phyloP scores from a whole-genome alignment of 2,888 invertebrate genomes.

The Erebia ligea region DNA sequence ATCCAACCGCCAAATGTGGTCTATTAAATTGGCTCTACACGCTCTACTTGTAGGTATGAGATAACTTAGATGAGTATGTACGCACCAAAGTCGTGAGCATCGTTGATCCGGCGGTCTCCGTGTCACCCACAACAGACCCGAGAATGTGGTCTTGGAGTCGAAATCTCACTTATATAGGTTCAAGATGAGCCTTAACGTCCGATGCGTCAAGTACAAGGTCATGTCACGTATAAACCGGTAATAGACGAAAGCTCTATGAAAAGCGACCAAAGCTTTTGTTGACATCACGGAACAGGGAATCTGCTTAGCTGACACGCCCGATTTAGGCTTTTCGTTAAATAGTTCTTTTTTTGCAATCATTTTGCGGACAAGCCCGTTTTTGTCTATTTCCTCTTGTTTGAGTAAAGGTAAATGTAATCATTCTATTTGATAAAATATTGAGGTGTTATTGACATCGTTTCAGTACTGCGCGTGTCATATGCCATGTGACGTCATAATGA shows the following conservation, averaged over 20 bases:
- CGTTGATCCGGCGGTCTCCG: constrained; percentile 50
- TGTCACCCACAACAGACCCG: constrained; percentile 52
- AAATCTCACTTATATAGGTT: constrained; percentile 64
- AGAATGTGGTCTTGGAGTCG: constrained; percentile 60
- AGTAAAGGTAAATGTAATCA: too few relatives aligned
- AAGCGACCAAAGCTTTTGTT: constrained; percentile 40
- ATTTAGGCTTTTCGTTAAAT: neutral
- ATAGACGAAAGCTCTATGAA: constrained; percentile 44
- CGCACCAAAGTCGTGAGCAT: constrained; percentile 70
- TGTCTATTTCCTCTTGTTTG: too few relatives aligned
- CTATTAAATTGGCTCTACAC: neutral
- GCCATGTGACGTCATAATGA: too few relatives aligned
- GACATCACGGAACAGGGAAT: neutral
- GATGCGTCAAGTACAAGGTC: constrained; percentile 61
- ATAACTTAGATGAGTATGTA: constrained; percentile 43
- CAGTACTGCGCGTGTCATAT: too few relatives aligned
- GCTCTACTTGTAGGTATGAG: neutral
- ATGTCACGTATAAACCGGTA: constrained; percentile 48
- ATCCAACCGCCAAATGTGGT: neutral
- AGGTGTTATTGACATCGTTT: too few relatives aligned
- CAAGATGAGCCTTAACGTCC: constrained; percentile 48
- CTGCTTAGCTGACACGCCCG: constrained; percentile 26
- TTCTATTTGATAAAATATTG: too few relatives aligned
- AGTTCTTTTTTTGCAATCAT: neutral
- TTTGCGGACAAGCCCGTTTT: too few relatives aligned